Percentiles rank a stretch among this genome's conserved stretches.
These are phyloP conservation scores for Manis javanica DNA, from an alignment of 2,797 vertebrate genomes.

Conservation along the genomic window DNA sequence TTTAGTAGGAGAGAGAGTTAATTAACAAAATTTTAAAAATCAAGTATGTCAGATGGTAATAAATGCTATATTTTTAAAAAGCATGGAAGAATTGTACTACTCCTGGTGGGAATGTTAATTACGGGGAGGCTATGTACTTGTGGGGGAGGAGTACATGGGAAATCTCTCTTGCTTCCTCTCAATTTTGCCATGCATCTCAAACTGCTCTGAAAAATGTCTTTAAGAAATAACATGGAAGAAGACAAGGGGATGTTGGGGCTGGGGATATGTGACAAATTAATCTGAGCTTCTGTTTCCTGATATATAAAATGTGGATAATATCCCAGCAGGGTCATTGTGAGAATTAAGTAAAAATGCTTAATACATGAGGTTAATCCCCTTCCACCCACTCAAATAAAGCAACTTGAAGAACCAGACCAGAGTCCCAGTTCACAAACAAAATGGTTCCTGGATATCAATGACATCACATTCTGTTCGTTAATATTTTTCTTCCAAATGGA, in stretches of 20 bases:
- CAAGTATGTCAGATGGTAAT: background rate
- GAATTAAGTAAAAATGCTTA: background rate
- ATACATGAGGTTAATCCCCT: background rate
- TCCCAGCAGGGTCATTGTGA: background rate
- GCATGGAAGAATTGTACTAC: background rate
- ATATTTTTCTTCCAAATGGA: conserved; percentile 28
- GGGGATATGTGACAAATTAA: background rate
- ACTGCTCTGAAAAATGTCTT: background rate
- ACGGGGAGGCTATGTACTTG: background rate
- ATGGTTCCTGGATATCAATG: background rate
- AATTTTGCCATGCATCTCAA: background rate
- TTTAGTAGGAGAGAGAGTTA: background rate
- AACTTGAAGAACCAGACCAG: background rate
- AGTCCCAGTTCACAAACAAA: background rate
- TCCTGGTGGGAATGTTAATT: background rate
- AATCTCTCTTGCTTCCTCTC: background rate
- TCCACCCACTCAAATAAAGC: background rate
- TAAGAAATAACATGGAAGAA: too few species aligned
- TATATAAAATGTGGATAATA: background rate
- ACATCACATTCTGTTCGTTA: background rate
- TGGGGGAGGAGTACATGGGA: background rate
- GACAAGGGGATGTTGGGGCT: background rate
- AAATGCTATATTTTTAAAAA: background rate
- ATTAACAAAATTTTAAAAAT: background rate
- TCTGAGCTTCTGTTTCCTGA: background rate